Evolutionary conservation across 2,113 vertebrate species (phyloP).

Genomic region (Esox niger): DNA sequence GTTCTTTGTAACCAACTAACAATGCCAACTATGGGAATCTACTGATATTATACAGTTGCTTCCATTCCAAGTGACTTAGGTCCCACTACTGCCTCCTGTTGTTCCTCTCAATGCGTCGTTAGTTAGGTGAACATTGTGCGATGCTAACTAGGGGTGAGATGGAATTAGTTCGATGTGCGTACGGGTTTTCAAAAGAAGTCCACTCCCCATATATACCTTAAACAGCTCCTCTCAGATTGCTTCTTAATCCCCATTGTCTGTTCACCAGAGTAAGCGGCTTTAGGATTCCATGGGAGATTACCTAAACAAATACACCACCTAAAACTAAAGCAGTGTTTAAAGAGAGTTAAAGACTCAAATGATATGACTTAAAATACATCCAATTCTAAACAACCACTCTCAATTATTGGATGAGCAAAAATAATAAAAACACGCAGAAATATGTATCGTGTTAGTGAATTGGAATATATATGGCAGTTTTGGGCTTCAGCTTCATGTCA

Average conservation of each 20-base stretch:
- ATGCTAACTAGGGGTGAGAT: conserved; percentile 41
- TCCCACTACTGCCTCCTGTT: conserved; percentile 13
- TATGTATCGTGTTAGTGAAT: not conserved
- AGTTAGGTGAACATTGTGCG: conserved; percentile 25
- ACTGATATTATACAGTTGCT: conserved; percentile 4
- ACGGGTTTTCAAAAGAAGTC: not conserved
- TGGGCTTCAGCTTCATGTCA: not conserved
- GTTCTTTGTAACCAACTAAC: not conserved
- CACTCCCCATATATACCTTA: not conserved
- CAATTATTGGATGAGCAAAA: not conserved
- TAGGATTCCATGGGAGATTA: not conserved
- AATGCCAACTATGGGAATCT: conserved; percentile 24
- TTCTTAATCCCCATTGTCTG: conserved; percentile 1
- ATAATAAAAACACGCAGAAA: not conserved
- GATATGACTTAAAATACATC: not conserved
- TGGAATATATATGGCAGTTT: not conserved
- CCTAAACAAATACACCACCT: conserved; percentile 3
- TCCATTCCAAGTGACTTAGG: conserved; percentile 30
- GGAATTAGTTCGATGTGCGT: not conserved
- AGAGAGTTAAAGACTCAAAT: conserved; percentile 4
- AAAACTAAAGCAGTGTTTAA: conserved; percentile 3
- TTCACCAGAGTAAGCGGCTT: not conserved
- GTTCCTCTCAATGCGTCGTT: conserved; percentile 2
- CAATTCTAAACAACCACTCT: not conserved
- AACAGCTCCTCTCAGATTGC: not conserved